These are phyloP conservation scores for Percopsis transmontana DNA, from an alignment of 2,113 vertebrate genomes.

Conservation along the genomic window DNA sequence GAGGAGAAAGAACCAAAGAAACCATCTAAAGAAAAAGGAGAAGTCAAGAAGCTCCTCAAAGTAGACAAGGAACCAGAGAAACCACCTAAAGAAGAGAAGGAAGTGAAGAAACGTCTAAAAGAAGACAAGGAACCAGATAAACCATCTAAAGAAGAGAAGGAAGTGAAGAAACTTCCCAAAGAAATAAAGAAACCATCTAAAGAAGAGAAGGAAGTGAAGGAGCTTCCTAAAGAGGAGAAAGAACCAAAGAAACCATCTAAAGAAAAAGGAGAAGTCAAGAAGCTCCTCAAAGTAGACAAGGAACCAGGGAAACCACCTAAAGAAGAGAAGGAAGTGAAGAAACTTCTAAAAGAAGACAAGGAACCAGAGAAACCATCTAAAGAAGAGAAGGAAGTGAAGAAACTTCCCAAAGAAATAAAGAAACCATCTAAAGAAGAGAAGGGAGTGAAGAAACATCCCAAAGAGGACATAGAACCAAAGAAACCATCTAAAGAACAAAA, in stretches of 20 bases:
- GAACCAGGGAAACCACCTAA: background rate
- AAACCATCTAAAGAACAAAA: background rate
- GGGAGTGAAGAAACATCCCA: constrained; percentile 1
- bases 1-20: background rate
- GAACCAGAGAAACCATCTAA: background rate
- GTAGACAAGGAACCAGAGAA: constrained; percentile 9
- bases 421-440: background rate
- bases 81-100: background rate
- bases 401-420: background rate
- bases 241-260: background rate
- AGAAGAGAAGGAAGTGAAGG: background rate
- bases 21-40: background rate
- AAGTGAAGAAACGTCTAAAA: background rate
- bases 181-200: constrained; percentile 1
- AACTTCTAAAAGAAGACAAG: background rate
- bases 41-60: background rate
- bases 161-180: background rate
- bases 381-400: background rate
- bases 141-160: background rate
- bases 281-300: constrained; percentile 3
- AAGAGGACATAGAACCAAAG: background rate
- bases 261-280: background rate
- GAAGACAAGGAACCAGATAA: background rate
- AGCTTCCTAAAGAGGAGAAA: background rate
- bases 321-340: background rate